Evolutionary conservation across 1,140 invertebrate species (phyloP).

Genomic region (Conus betulinus): DNA sequence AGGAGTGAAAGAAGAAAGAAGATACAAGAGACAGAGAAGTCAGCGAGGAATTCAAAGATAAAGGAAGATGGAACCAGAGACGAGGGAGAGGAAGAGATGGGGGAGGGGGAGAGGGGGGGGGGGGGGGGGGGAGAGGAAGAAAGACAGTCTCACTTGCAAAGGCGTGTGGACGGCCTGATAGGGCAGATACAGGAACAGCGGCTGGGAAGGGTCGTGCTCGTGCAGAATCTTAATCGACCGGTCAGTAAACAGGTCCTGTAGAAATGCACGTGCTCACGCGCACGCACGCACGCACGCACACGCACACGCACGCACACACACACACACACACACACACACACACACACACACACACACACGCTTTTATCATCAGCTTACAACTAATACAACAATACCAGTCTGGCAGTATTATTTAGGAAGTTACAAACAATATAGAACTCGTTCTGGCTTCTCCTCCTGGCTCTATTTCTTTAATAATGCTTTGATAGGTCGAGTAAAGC

Average conservation of each 20-base stretch:
- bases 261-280: not conserved
- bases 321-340: not conserved
- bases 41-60: not conserved
- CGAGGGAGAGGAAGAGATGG: no score
- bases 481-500: no score
- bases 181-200: conserved; percentile 23
- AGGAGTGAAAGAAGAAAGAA: not conserved
- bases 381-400: not conserved
- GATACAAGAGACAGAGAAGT: not conserved
- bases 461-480: no score
- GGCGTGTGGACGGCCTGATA: not conserved
- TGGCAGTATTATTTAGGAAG: not conserved
- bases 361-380: not conserved
- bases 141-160: not conserved
- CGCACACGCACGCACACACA: conserved; percentile 15
- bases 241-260: not conserved
- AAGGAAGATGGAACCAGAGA: no score
- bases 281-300: not conserved
- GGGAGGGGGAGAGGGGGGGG: not conserved
- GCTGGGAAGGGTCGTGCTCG: conserved; percentile 7
- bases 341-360: no score
- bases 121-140: not conserved
- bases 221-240: not conserved
- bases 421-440: no score
- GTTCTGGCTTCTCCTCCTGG: no score